Evolutionary conservation across 2,888 invertebrate genomes (phyloP).

Genomic region (Aricia artaxerxes): DNA sequence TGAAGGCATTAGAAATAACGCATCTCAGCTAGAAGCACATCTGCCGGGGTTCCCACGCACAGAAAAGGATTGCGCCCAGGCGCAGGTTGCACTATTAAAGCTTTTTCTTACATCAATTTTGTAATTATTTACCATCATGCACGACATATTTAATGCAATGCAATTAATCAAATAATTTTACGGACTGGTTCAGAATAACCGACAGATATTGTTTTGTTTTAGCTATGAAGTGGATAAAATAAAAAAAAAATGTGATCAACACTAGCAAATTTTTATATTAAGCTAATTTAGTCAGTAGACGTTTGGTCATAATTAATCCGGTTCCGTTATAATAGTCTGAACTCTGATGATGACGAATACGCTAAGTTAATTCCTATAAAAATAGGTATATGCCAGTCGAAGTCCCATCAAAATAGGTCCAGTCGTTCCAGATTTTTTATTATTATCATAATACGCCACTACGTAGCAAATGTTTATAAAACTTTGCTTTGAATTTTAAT

Average conservation of each 20-base stretch:
- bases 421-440: background rate
- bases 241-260: too few relatives aligned
- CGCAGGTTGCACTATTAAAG: conserved; percentile 26
- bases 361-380: too few relatives aligned
- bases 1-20: conserved; percentile 63
- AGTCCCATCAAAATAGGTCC: too few relatives aligned
- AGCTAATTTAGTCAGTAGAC: background rate
- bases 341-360: too few relatives aligned
- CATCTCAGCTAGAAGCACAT: conserved; percentile 60
- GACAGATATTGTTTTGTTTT: background rate
- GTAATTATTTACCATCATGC: conserved; percentile 9
- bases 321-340: too few relatives aligned
- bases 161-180: background rate
- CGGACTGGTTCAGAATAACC: background rate
- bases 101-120: conserved; percentile 25
- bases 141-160: background rate
- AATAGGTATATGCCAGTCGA: too few relatives aligned
- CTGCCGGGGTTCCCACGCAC: conserved; percentile 72
- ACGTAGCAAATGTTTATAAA: too few relatives aligned
- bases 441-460: background rate
- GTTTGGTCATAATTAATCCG: background rate
- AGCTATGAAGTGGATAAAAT: background rate
- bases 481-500: too few relatives aligned
- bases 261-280: too few relatives aligned
- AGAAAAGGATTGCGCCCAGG: conserved; percentile 64